Conservation (phyloP, 2,888 invertebrate genomes). For the Meandrusa payeni region DNA sequence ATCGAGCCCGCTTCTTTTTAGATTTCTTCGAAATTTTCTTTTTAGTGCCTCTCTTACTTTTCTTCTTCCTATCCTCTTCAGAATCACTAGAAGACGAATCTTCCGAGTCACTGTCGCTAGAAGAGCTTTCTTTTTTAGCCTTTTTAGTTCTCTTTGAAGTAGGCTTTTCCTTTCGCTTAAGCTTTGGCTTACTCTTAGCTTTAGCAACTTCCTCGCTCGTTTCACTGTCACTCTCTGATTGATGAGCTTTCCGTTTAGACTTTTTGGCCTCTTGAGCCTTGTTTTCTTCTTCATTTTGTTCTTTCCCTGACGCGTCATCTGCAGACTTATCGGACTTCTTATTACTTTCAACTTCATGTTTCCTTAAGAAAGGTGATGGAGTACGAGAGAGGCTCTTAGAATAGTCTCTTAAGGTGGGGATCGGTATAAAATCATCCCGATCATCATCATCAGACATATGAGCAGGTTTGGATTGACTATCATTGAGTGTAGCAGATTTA, state of each 20-base stretch:
- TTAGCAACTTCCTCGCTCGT: conserved; percentile 66
- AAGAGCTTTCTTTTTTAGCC: conserved; percentile 69
- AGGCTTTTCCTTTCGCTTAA: conserved; percentile 77
- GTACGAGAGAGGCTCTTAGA: conserved; percentile 91
- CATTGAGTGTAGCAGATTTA: conserved; percentile 53
- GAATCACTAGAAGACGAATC: conserved; percentile 75
- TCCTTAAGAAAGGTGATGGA: conserved; percentile 91
- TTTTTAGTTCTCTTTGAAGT: conserved; percentile 79
- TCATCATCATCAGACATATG: conserved; percentile 69
- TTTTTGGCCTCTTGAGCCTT: conserved; percentile 60
- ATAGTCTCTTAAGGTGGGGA: conserved; percentile 75
- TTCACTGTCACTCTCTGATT: conserved; percentile 71
- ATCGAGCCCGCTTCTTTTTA: conserved; percentile 68
- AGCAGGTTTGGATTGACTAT: conserved; percentile 47
- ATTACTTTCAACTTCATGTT: conserved; percentile 78
- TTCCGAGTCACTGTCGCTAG: conserved; percentile 75
- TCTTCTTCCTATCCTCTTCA: conserved; percentile 75
- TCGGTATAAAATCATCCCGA: conserved; percentile 59
- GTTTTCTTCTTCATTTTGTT: conserved; percentile 63
- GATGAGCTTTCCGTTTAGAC: conserved; percentile 77
- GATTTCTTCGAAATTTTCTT: conserved; percentile 73
- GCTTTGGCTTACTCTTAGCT: conserved; percentile 66
- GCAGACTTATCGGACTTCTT: conserved; percentile 69
- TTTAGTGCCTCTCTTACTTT: conserved; percentile 68
- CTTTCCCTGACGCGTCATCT: conserved; percentile 68